These are phyloP conservation scores for Picathartes gymnocephalus DNA, from an alignment of 2,113 vertebrate genomes.

Conservation along the genomic window DNA sequence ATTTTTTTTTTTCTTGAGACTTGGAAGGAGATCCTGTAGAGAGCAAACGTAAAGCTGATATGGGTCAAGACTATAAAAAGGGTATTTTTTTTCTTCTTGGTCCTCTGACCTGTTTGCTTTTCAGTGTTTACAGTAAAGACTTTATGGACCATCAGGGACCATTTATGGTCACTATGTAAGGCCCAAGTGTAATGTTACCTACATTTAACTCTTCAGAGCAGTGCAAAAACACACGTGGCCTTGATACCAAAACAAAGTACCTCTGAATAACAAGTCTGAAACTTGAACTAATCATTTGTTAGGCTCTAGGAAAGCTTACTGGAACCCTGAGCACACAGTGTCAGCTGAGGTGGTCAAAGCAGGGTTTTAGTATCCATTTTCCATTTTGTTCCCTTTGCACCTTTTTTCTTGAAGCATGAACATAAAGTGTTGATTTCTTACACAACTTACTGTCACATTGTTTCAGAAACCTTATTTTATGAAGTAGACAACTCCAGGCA, in stretches of 20 bases:
- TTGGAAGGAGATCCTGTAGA: not conserved
- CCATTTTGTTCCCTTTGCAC: not conserved
- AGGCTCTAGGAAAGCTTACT: not conserved
- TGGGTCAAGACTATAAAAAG: not conserved
- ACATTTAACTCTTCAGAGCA: not conserved
- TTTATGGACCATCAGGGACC: not conserved
- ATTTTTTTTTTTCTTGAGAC: not conserved
- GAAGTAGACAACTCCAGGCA: not conserved
- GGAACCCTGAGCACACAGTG: not conserved
- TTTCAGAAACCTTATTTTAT: not conserved
- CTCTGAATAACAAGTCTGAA: not conserved
- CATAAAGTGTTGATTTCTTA: not conserved
- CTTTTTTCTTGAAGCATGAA: not conserved
- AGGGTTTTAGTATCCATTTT: not conserved
- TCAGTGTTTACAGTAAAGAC: not conserved
- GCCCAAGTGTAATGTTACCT: not conserved
- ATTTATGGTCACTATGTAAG: not conserved
- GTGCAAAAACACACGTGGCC: not conserved
- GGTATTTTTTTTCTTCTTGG: not conserved
- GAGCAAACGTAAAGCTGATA: not conserved
- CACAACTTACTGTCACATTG: rapidly evolving
- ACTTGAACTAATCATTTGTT: not conserved
- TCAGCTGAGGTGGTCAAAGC: not conserved
- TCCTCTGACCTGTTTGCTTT: constrained; percentile 20
- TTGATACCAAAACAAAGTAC: constrained; percentile 8